These are phyloP conservation scores for Dromiciops gliroides DNA, from an alignment of 2,113 vertebrate genomes.

Conservation along the genomic window DNA sequence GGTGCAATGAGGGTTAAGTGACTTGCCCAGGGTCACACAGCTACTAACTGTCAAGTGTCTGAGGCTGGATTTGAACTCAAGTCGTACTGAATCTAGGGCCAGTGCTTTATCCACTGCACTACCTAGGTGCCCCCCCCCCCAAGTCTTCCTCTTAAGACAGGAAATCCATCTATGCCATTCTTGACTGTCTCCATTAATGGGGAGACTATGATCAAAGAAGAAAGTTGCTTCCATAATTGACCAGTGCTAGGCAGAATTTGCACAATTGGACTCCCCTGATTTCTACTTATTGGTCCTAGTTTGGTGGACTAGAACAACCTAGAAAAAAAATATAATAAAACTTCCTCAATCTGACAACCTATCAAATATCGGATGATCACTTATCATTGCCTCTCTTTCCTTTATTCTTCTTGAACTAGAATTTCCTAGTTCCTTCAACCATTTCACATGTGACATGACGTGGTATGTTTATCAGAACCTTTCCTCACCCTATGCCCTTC, in stretches of 20 bases:
- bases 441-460: background rate
- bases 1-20: too few relatives aligned
- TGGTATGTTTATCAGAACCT: background rate
- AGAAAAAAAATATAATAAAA: background rate
- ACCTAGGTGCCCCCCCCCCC: too few relatives aligned
- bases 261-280: background rate
- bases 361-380: background rate
- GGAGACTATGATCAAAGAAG: background rate
- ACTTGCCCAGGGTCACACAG: too few relatives aligned
- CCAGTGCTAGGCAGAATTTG: background rate
- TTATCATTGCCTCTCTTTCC: too few relatives aligned
- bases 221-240: background rate
- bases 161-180: background rate
- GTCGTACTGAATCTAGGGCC: too few relatives aligned
- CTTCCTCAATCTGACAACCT: background rate
- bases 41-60: too few relatives aligned
- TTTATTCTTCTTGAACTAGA: background rate
- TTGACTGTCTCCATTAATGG: background rate
- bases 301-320: background rate
- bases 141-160: background rate
- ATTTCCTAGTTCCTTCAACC: background rate
- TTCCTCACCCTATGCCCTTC: background rate
- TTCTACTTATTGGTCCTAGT: background rate
- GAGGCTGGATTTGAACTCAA: too few relatives aligned
- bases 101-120: too few relatives aligned